Evolutionary conservation across 2,888 invertebrate genomes (phyloP).

Genomic region (Clusia tigrina): DNA sequence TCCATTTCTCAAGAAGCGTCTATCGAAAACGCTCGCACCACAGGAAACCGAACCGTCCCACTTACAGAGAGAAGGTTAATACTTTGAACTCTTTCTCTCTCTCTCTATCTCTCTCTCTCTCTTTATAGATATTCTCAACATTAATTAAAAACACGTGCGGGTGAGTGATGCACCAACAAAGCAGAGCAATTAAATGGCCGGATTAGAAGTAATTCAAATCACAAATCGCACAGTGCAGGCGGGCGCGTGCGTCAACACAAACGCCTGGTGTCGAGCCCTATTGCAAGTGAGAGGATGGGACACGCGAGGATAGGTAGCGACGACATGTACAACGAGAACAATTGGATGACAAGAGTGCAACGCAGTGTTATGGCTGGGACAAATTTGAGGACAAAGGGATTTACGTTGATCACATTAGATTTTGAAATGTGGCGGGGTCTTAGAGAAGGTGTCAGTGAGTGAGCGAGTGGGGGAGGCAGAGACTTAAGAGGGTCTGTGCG

Average conservation of each 20-base stretch:
- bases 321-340: background rate
- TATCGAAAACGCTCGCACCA: too few species aligned
- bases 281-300: background rate
- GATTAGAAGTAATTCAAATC: constrained; percentile 60
- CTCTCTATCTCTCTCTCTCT: too few species aligned
- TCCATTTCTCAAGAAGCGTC: too few species aligned
- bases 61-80: too few species aligned
- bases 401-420: constrained; percentile 52
- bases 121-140: too few species aligned
- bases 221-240: constrained; percentile 29
- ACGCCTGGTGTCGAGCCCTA: too few species aligned
- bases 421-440: background rate
- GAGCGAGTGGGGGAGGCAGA: background rate
- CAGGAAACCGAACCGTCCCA: too few species aligned
- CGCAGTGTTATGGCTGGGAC: constrained; percentile 37
- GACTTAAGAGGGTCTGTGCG: background rate
- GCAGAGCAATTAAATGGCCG: constrained; percentile 51
- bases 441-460: background rate
- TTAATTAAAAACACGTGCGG: background rate
- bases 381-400: constrained; percentile 61
- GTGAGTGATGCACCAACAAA: background rate
- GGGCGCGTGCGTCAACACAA: background rate
- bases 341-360: background rate
- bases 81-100: too few species aligned
- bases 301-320: background rate